Percentiles rank a stretch among this genome's conserved stretches.
These are phyloP conservation scores for Drosophila triauraria DNA, from an alignment of 1,140 invertebrate species.

Conservation along the genomic window DNA sequence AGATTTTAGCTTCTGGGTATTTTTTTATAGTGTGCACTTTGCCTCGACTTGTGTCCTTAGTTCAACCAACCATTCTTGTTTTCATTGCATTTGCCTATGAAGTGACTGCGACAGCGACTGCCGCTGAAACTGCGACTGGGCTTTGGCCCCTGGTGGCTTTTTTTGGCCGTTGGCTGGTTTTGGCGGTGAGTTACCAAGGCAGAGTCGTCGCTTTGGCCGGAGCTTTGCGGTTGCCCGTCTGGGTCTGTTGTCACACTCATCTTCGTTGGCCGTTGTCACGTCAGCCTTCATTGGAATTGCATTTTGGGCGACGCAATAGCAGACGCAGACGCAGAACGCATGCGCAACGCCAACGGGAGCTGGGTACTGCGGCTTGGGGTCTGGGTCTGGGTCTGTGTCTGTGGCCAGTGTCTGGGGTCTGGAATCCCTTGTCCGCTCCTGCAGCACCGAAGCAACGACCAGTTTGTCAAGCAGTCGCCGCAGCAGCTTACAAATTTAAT, in stretches of 20 bases:
- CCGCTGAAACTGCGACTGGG: conserved; percentile 19
- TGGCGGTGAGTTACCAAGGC: conserved; percentile 3
- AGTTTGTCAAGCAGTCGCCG: conserved; percentile 75
- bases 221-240: conserved; percentile 64
- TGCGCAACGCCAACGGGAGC: conserved; percentile 49
- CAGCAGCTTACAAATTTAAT: conserved; percentile 77
- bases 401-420: conserved; percentile 5
- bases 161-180: conserved; percentile 16
- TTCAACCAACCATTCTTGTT: conserved; percentile 34
- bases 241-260: conserved; percentile 79
- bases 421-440: conserved; percentile 20
- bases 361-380: conserved; percentile 3
- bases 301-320: conserved; percentile 50
- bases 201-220: conserved; percentile 31
- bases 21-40: background rate
- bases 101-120: conserved; percentile 20
- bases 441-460: conserved; percentile 38
- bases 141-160: conserved; percentile 18
- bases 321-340: conserved; percentile 51
- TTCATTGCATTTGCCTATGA: conserved; percentile 50
- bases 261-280: conserved; percentile 73
- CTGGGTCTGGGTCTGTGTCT: conserved; percentile 11
- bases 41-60: background rate
- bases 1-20: background rate
- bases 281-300: conserved; percentile 76